Base-by-base conservation (phyloP, 2,113 vertebrate genomes). In the Dromiciops gliroides region DNA sequence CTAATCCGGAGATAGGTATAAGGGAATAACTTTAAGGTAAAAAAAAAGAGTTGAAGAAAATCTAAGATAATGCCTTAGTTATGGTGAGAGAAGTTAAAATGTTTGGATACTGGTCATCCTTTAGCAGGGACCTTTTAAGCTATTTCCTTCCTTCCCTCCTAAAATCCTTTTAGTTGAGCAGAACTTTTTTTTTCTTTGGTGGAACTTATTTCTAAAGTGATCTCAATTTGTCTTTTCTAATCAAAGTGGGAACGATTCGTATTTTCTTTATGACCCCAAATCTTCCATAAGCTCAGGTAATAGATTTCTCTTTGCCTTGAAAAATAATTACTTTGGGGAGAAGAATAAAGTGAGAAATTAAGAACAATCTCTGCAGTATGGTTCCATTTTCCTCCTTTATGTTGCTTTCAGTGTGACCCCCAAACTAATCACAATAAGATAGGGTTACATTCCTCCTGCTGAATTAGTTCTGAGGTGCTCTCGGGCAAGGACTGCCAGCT, bases 381-480 rank as follows among this genome's bases (percentile, higher is more conserved):
- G 92, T 52, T 96, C 95, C 44, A 31, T 92, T 91, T 56, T 92
- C 52, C 94, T 50, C 3, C 92, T 96, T 91, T 12, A 28, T 8
- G 48, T 75, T 96, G 83, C 96, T 96, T 96, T 90, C 83, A 0
- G 0, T 75, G 47, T 31, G 48, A 97, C 95, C 96, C 96, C 94
- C 90, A 96, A 93, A 96, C 51, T 67, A 97, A 95, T 90, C 93
- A 50, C 50, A 44, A 52, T 91, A 91, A 98, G 90, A 89, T 93
- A 96, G 94, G 60, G 51, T 52, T 16, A 10, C 9, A 49, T 97
- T 96, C 60, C 67, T 98, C 92, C 44, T 91, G 52, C 67, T 98
- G 97, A 97, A 97, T 97, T 97, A 97, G 53, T 97, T 95, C 93
- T 83, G 96, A 92, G 94, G 92, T 91, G 93, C 60, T 97, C 95